Evolutionary conservation across 2,888 invertebrate species (phyloP).

Genomic region (Andrena haemorrhoa): DNA sequence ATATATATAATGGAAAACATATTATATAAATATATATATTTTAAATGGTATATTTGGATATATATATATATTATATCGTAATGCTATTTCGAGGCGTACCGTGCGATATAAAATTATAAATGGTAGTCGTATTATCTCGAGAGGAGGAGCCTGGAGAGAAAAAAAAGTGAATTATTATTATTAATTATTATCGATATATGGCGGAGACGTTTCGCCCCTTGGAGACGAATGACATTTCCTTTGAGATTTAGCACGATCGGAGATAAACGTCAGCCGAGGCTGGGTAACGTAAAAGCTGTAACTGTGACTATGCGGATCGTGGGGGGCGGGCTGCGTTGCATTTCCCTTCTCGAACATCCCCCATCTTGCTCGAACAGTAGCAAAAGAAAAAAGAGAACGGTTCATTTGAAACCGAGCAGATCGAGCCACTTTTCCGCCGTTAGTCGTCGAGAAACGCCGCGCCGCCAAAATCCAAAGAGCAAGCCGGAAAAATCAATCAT

Average conservation of each 20-base stretch:
- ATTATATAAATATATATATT: slow-evolving; percentile 79
- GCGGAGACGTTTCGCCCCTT: slow-evolving; percentile 61
- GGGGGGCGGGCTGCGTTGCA: slow-evolving; percentile 82
- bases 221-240: slow-evolving; percentile 49
- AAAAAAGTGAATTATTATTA: slow-evolving; percentile 43
- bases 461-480: slow-evolving; percentile 24
- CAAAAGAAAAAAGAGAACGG: not conserved
- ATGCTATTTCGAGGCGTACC: slow-evolving; percentile 64
- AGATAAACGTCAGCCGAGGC: slow-evolving; percentile 65
- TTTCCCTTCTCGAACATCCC: slow-evolving; percentile 10
- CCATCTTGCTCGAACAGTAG: not conserved
- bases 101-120: slow-evolving; percentile 52
- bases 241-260: slow-evolving; percentile 55
- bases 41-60: slow-evolving; percentile 79
- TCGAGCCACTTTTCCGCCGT: not conserved
- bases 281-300: slow-evolving; percentile 80
- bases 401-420: not conserved
- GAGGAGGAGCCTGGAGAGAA: slow-evolving; percentile 62
- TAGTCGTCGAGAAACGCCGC: slow-evolving; percentile 2
- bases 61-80: slow-evolving; percentile 75
- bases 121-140: slow-evolving; percentile 66
- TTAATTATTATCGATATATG: slow-evolving; percentile 10
- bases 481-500: slow-evolving; percentile 7
- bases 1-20: slow-evolving; percentile 78
- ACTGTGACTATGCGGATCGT: slow-evolving; percentile 85